Conservation (phyloP, 2,797 vertebrate species). For the Acipenser ruthenus region DNA sequence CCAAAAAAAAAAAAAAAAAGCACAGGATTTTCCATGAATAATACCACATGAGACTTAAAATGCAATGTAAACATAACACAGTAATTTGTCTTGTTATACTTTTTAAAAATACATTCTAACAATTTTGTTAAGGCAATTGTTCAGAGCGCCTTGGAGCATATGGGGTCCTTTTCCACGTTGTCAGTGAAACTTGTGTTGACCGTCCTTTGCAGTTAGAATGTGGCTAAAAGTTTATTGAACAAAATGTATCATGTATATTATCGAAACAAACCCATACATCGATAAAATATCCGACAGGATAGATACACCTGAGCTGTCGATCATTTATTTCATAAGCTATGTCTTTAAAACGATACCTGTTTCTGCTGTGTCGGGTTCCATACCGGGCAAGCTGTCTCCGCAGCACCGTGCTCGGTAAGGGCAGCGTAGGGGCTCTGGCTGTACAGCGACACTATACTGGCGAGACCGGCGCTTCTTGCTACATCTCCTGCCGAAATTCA, state of each 20-base stretch:
- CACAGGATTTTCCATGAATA: no score
- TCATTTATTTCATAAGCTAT: conserved; percentile 28
- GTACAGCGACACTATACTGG: conserved; percentile 5
- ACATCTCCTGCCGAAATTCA: conserved; percentile 27
- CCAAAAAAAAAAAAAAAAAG: no score
- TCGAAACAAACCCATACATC: background rate
- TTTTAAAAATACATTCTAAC: no score
- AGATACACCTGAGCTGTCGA: conserved; percentile 17
- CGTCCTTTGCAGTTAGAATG: conserved; percentile 36
- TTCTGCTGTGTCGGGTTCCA: conserved; percentile 49
- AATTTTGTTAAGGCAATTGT: no score
- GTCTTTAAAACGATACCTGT: conserved; percentile 50
- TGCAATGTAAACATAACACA: no score
- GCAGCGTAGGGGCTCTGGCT: no score
- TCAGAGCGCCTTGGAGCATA: no score
- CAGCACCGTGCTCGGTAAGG: background rate
- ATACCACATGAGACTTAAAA: no score
- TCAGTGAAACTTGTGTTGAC: conserved; percentile 32
- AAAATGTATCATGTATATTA: background rate
- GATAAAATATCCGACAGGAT: background rate
- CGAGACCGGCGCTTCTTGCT: background rate
- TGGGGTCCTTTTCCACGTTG: conserved; percentile 50
- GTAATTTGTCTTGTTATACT: no score
- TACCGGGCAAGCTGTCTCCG: conserved; percentile 33
- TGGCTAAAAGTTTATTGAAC: background rate